phyloP scores from a whole-genome alignment of 2,888 invertebrate species.

The Notocelia uddmanniana region DNA sequence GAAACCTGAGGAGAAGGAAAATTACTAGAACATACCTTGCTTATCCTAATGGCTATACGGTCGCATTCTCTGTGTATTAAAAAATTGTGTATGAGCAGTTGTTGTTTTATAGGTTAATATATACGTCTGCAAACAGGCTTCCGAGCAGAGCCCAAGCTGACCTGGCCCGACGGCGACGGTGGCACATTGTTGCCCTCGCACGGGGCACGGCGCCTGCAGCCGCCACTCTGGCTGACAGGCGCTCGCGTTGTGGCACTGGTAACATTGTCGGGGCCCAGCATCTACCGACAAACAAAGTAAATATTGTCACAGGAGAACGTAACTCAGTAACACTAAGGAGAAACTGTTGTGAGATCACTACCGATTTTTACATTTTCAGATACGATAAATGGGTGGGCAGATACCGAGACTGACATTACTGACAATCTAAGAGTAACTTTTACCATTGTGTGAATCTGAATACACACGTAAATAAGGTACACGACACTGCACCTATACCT shows the following conservation, averaged over 20 bases:
- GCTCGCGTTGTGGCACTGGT: slow-evolving; percentile 56
- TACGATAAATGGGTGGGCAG: not conserved
- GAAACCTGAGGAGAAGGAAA: slow-evolving; percentile 63
- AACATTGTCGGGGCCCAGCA: slow-evolving; percentile 57
- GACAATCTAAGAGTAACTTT: too few species aligned
- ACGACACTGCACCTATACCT: too few species aligned
- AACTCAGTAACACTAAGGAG: not conserved
- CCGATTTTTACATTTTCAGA: not conserved
- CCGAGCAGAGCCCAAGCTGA: slow-evolving; percentile 49
- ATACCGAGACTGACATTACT: too few species aligned
- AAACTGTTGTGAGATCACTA: not conserved
- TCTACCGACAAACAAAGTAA: slow-evolving; percentile 54
- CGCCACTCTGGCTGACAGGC: slow-evolving; percentile 52
- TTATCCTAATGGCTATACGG: too few species aligned
- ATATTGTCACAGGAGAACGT: not conserved
- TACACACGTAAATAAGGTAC: too few species aligned
- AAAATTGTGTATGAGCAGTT: too few species aligned
- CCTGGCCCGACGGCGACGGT: slow-evolving; percentile 64
- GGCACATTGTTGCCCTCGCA: slow-evolving; percentile 63
- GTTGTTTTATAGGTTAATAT: too few species aligned
- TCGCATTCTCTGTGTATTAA: too few species aligned
- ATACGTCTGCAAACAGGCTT: too few species aligned
- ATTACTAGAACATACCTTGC: slow-evolving; percentile 24
- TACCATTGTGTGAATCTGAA: too few species aligned
- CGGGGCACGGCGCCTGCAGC: slow-evolving; percentile 57